Base-by-base conservation (phyloP, 2,888 invertebrate species). In the Parnassius smintheus region DNA sequence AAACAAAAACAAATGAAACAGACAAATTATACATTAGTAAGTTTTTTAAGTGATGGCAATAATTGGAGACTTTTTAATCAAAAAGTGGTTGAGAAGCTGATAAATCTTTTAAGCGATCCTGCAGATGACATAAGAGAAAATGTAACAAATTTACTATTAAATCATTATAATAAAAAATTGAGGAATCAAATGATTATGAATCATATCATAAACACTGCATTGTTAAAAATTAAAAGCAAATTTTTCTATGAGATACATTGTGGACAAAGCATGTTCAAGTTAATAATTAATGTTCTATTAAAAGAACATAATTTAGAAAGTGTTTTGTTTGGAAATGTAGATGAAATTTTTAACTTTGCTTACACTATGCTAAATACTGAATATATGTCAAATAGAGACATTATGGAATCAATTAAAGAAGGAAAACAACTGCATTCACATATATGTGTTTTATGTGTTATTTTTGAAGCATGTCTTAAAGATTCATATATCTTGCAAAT, bases 191-290 rank as follows among this genome's bases (percentile, higher is more conserved):
- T 72, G n/a, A 64, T 78, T 9, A 71, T 85, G 13, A 74, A 86
- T 74, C 52, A 78, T 61, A 72, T 93, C 66, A 82, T 87, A 60
- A 70, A 82, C 41, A 78, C 82, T 68, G 92, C 91, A 62, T 68
- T 93, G 11, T 74, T 74, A 51, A 81, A 92, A 62, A 92, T 94
- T 70, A 86, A 86, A 69, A 93, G 93, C 69, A 92, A 93, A 66
- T 93, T 93, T 73, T 93, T 94, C 70, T 94, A 93, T 77, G 92
- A 94, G 75, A 92, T 92, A 45, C 93, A 92, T 70, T 94, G 94
- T 78, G 94, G 94, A 11, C 92, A 93, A 56, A 86, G 87, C 48
- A 82, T 94, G 67, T 84, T 93, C 65, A 91, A 89, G 75, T 81
- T 94, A 66, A 76, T 94, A 42, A 82, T 86, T 46, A 83, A 82